phyloP scores from a whole-genome alignment of 2,888 invertebrate genomes.

The Nowickia ferox region DNA sequence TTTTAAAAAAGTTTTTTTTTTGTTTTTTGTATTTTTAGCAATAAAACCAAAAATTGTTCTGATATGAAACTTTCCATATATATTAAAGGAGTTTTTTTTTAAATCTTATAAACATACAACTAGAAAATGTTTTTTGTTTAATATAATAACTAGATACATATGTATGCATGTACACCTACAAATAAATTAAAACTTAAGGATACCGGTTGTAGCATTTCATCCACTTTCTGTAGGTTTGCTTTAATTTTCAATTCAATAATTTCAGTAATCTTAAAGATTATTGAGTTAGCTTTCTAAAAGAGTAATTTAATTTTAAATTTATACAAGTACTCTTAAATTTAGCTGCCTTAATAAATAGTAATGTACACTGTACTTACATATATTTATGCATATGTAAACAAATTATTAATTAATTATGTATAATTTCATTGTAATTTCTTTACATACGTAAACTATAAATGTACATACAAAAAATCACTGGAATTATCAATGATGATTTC shows the following conservation, averaged over 20 bases:
- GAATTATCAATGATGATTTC: slow-evolving; percentile 32
- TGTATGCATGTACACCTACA: slow-evolving; percentile 17
- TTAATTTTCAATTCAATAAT: slow-evolving; percentile 31
- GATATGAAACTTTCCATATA: slow-evolving; percentile 59
- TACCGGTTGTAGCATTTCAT: slow-evolving; percentile 34
- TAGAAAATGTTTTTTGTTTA: slow-evolving; percentile 34
- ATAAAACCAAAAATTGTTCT: slow-evolving; percentile 55
- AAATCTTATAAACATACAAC: slow-evolving; percentile 51
- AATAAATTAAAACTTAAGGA: slow-evolving; percentile 56
- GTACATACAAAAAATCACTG: slow-evolving; percentile 37
- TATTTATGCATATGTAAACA: slow-evolving; percentile 38
- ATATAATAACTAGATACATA: slow-evolving; percentile 33
- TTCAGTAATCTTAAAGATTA: slow-evolving; percentile 26
- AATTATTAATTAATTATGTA: slow-evolving; percentile 37
- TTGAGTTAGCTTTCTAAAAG: not conserved
- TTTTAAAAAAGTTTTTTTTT: slow-evolving; percentile 24
- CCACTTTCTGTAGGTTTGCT: slow-evolving; percentile 50
- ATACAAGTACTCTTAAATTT: slow-evolving; percentile 49
- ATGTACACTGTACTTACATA: slow-evolving; percentile 52
- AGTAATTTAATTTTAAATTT: slow-evolving; percentile 34
- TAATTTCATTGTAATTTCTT: slow-evolving; percentile 32
- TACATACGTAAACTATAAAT: slow-evolving; percentile 1
- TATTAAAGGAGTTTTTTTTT: slow-evolving; percentile 25
- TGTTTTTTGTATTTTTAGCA: slow-evolving; percentile 22
- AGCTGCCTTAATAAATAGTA: slow-evolving; percentile 65